Base-by-base conservation (phyloP, 2,888 invertebrate species). In the Thelaira solivaga region DNA sequence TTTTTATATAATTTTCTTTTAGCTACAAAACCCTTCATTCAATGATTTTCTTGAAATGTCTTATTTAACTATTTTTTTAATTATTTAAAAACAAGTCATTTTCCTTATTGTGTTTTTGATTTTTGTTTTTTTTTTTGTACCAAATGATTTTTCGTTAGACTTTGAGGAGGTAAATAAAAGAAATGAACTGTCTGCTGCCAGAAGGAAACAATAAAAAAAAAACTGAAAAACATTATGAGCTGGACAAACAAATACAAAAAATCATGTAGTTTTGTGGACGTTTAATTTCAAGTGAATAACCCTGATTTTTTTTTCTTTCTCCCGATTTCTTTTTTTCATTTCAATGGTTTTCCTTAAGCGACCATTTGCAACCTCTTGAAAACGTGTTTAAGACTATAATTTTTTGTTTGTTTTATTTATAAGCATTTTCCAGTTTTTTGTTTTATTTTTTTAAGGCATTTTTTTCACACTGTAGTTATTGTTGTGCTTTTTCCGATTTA, bases 351-450 rank as follows among this genome's bases (percentile, higher is more conserved):
- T 7, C 13, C 39, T 61, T 36, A 62, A 55, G 45, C 62, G 31
- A 64, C 47, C 72, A 47, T 64, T 73, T 65, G 65, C 41, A 65
- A 47, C 26, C 72, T 68, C 73, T 73, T 51, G 11, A 39, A 67
- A 62, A 68, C 68, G 62, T 77, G 68, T 77, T 68, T 69, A 77
- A 73, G 77, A 29, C 39, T 31, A 45, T 45, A 31, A 47, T 26
- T 62, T 22, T 49, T 26, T 65, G 68, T 68, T 61, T 65, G 24
- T 67, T 71, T 57, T 26, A 43, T 61, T 67, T 72, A 47, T 55
- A 47, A 45, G 53, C n/a, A 43, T 57, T 61, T 20, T 22, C 24
- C 18, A 45, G 16, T 26, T 39, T 55, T 59, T 55, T 43, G 29
- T 65, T 62, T 41, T 26, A n/a, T 55, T n/a, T n/a, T n/a, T 57